Evolutionary conservation across 1,140 invertebrate species (phyloP).

Genomic region (Zaprionus nigranus): DNA sequence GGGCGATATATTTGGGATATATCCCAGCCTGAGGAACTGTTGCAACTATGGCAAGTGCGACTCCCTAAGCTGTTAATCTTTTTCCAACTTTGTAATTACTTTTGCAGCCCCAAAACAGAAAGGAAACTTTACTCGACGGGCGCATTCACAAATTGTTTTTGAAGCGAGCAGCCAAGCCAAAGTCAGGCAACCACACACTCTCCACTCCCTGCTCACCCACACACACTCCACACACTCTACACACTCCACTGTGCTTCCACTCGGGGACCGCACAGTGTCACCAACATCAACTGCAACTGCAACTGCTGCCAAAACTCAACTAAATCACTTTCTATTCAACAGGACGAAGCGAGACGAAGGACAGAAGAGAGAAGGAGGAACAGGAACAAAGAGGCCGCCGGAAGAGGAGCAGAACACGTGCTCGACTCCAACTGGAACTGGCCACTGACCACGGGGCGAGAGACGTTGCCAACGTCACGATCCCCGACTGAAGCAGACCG

Average conservation of each 20-base stretch:
- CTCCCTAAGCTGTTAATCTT: conserved; percentile 69
- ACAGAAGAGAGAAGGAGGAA: conserved; percentile 34
- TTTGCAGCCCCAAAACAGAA: conserved; percentile 42
- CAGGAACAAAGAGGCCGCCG: conserved; percentile 13
- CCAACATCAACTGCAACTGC: conserved; percentile 14
- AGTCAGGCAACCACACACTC: conserved; percentile 40
- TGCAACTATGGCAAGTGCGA: conserved; percentile 7
- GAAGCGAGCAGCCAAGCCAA: conserved; percentile 34
- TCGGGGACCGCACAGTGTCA: conserved; percentile 20
- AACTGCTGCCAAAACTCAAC: conserved; percentile 54
- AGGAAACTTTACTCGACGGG: conserved; percentile 55
- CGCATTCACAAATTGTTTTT: conserved; percentile 65
- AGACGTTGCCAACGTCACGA: conserved; percentile 46
- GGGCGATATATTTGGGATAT: conserved; percentile 7
- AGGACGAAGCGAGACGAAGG: conserved; percentile 43
- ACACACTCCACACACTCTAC: conserved; percentile 22
- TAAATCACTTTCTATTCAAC: conserved; percentile 80
- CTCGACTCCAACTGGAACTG: conserved; percentile 32
- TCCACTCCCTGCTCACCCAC: background rate
- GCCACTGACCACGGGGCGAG: conserved; percentile 30
- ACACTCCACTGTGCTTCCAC: background rate
- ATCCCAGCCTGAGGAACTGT: background rate
- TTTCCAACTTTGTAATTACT: conserved; percentile 74
- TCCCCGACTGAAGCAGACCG: conserved; percentile 5
- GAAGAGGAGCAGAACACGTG: conserved; percentile 42